Base-by-base conservation (phyloP, 2,113 vertebrate species). In the Notarius quadriscutis region DNA sequence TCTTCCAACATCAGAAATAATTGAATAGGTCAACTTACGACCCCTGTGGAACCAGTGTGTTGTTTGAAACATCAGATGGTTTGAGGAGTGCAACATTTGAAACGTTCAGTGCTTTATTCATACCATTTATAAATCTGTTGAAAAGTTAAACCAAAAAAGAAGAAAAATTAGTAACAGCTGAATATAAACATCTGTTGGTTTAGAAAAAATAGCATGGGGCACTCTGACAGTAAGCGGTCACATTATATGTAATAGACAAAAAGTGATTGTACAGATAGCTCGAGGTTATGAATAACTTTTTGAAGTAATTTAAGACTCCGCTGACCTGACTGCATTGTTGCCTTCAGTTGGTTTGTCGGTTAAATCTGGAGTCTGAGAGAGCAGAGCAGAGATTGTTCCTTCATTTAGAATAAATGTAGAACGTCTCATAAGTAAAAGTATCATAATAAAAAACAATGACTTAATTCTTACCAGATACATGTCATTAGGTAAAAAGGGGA, bases 41-140 rank as follows among this genome's bases (percentile, higher is more conserved):
- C 92, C 96, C 96, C 69, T 92, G 92, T 90, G 84, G 0, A 41
- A 97, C 48, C 0, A 85, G 3, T 0, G 27, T 86, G 53, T 97
- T 97, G 75, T 94, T 89, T 34, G 95, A 96, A 89, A 9, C 89
- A 41, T 20, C 78, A 41, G 92, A 30, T 57, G 89, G 41, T 0
- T 0, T 0, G 85, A 97, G 9, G 0, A 0, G 0, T 87, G 51
- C 92, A 87, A 94, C 89, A 1, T 60, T 0, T 1, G 91, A 93
- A 86, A 98, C 0, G 0, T 92, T 95, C 60, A 97, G 1, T 7
- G 0, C 0, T 72, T 0, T 2, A 90, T 63, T 87, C 92, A 95
- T 87, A 81, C 93, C 93, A 88, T 97, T 99, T 82, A 98, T 84
- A 93, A 99, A 97, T 92, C 98, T 99, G 94, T 93, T 90, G 27